Conservation (phyloP, 2,113 vertebrate species). For the Phylloscopus whistleri region DNA sequence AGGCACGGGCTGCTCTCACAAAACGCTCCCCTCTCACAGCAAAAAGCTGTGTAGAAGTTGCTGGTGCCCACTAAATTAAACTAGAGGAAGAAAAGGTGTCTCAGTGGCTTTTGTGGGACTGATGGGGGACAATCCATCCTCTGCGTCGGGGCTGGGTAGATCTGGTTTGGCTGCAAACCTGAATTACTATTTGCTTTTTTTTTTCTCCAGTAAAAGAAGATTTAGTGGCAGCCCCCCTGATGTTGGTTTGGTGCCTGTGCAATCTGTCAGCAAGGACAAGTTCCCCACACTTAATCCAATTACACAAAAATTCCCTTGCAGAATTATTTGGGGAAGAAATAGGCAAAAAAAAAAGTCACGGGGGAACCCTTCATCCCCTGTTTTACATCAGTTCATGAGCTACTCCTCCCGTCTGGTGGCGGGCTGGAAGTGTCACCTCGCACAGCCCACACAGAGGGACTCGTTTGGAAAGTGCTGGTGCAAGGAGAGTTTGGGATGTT, state of each 20-base stretch:
- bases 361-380: not conserved
- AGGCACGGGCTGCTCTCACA: not conserved
- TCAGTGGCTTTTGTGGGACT: not conserved
- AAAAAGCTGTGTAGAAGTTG: not conserved
- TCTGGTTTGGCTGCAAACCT: not conserved
- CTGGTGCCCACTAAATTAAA: not conserved
- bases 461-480: accelerated
- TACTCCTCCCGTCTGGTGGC: not conserved
- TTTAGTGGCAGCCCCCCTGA: not conserved
- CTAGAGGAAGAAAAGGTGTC: not conserved
- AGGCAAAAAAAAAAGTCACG: not conserved
- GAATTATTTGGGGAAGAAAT: conserved; percentile 18
- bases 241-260: conserved; percentile 19
- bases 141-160: not conserved
- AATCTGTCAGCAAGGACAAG: conserved; percentile 40
- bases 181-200: not conserved
- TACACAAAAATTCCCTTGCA: not conserved
- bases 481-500: accelerated
- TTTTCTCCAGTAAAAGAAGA: not conserved
- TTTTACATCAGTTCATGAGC: not conserved
- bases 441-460: not conserved
- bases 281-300: conserved; percentile 55
- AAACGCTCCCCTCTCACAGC: not conserved
- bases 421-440: not conserved
- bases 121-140: not conserved